A percentile compares a stretch with the other conserved stretches of the same genome.
Conservation (phyloP, 2,888 invertebrate species). For the Augiades crinisus region DNA sequence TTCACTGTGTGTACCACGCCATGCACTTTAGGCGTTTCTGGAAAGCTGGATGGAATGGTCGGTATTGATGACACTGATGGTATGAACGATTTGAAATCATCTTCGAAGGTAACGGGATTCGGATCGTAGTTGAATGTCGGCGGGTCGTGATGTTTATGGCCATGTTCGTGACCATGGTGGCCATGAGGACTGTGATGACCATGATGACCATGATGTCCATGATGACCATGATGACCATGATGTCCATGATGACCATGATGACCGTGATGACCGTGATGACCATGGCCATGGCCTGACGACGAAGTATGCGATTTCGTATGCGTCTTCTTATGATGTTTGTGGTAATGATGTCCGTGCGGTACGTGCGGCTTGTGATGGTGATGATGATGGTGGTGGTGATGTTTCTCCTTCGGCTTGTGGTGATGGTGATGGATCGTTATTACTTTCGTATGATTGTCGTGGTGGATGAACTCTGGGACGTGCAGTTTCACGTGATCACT, state of each 20-base stretch:
- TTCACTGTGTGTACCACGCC: constrained; percentile 64
- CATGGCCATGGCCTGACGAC: constrained; percentile 40
- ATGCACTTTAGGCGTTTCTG: constrained; percentile 45
- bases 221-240: constrained; percentile 36
- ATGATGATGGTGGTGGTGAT: constrained; percentile 63
- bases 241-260: constrained; percentile 35
- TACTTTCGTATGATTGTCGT: constrained; percentile 76
- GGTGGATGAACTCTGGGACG: constrained; percentile 82
- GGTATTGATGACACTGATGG: constrained; percentile 48
- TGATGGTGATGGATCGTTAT: constrained; percentile 66
- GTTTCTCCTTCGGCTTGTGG: constrained; percentile 67
- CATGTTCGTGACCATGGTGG: constrained; percentile 45
- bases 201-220: constrained; percentile 42
- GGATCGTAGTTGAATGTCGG: constrained; percentile 37
- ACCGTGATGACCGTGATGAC: constrained; percentile 35
- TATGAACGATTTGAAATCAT: constrained; percentile 50
- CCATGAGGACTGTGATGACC: constrained; percentile 45
- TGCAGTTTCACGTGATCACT: constrained; percentile 82
- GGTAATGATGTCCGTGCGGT: constrained; percentile 53
- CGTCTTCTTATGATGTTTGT: constrained; percentile 64
- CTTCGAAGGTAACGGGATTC: constrained; percentile 48
- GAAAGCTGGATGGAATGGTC: constrained; percentile 43
- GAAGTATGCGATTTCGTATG: constrained; percentile 49
- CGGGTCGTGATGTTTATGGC: constrained; percentile 50
- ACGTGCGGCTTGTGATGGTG: constrained; percentile 67